Percentiles rank a stretch among this genome's conserved stretches.
Conservation (phyloP, 2,888 invertebrate genomes). For the Cheilosia soror region DNA sequence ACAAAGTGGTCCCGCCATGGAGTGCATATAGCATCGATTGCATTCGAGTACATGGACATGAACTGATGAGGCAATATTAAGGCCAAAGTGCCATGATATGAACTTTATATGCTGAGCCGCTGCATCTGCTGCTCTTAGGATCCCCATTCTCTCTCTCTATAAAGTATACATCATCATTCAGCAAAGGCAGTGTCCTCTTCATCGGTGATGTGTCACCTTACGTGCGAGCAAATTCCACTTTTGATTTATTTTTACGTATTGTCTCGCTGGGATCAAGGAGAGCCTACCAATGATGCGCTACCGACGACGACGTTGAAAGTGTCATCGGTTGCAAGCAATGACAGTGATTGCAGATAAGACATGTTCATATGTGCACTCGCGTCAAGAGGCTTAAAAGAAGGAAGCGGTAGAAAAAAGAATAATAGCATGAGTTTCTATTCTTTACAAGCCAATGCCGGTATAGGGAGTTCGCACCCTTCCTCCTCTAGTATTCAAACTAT, state of each 20-base stretch:
- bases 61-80: slow-evolving; percentile 70
- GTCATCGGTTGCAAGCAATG: slow-evolving; percentile 70
- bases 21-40: slow-evolving; percentile 58
- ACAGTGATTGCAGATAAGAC: slow-evolving; percentile 70
- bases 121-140: slow-evolving; percentile 14
- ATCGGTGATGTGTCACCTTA: slow-evolving; percentile 61
- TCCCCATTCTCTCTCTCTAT: not conserved
- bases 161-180: slow-evolving; percentile 61
- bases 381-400: slow-evolving; percentile 21
- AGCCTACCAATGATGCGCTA: slow-evolving; percentile 55
- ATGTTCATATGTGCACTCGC: slow-evolving; percentile 59
- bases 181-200: slow-evolving; percentile 33
- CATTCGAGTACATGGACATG: slow-evolving; percentile 62
- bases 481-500: too few relatives aligned
- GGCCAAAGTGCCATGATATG: slow-evolving; percentile 54
- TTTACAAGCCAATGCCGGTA: not conserved
- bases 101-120: slow-evolving; percentile 29
- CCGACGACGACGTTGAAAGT: slow-evolving; percentile 61
- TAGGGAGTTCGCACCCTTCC: not conserved
- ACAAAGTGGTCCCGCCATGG: slow-evolving; percentile 64
- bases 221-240: slow-evolving; percentile 63
- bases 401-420: not conserved
- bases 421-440: slow-evolving; percentile 13
- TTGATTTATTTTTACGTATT: slow-evolving; percentile 49
- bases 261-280: slow-evolving; percentile 12